Conservation (phyloP, 2,113 vertebrate genomes). For the Pelecanoides urinatrix region DNA sequence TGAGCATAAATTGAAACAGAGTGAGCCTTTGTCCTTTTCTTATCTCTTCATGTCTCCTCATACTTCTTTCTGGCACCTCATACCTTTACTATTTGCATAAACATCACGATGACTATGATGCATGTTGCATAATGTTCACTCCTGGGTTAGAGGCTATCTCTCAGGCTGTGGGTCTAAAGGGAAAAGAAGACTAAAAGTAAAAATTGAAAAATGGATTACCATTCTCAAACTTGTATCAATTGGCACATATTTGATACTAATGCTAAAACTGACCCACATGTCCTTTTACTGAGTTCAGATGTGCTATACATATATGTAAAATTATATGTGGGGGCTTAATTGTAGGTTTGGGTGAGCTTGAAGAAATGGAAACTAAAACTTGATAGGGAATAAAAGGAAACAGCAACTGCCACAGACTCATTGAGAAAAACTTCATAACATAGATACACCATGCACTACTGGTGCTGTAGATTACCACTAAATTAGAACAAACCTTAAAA, state of each 20-base stretch:
- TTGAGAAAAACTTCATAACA: background rate
- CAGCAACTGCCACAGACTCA: background rate
- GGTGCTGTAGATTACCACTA: background rate
- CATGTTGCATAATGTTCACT: background rate
- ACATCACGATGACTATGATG: rapidly evolving
- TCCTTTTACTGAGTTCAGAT: background rate
- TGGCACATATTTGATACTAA: background rate
- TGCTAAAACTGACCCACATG: background rate
- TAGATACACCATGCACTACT: background rate
- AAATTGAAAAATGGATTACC: background rate
- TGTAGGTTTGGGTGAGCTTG: background rate
- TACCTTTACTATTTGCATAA: background rate
- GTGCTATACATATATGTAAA: background rate
- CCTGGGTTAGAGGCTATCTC: background rate
- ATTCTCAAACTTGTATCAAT: background rate
- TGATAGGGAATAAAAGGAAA: background rate
- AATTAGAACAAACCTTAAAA: background rate
- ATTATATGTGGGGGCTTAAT: background rate
- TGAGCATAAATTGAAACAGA: background rate
- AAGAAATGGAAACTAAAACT: background rate
- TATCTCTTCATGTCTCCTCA: background rate
- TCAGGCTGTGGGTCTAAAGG: background rate
- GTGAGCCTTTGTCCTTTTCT: background rate
- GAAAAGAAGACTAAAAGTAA: background rate
- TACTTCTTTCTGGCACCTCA: background rate